Evolutionary conservation across 2,113 vertebrate species (phyloP).

Genomic region (Octodon degus): DNA sequence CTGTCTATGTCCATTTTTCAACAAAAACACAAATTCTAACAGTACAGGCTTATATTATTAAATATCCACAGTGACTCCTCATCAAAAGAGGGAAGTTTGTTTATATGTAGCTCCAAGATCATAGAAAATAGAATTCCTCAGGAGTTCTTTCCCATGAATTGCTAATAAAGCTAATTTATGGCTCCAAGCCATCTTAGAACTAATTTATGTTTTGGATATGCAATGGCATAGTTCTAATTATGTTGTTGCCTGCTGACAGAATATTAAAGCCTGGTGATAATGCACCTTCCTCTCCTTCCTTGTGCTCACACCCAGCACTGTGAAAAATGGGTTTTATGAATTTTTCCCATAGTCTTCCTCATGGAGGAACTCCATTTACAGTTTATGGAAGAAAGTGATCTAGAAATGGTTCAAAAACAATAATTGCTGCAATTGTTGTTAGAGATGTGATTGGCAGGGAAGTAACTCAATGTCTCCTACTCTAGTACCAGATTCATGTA

Average conservation of each 20-base stretch:
- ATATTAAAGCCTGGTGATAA: conserved; percentile 62
- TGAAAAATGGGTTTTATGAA: conserved; percentile 39
- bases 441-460: conserved; percentile 71
- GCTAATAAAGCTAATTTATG: conserved; percentile 43
- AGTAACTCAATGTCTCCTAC: neutral
- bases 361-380: conserved; percentile 63
- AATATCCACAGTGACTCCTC: conserved; percentile 16
- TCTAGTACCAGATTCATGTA: neutral
- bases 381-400: conserved; percentile 55
- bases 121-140: conserved; percentile 66
- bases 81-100: neutral
- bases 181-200: conserved; percentile 42
- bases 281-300: conserved; percentile 20
- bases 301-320: neutral
- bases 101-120: neutral
- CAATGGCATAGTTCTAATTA: conserved; percentile 67
- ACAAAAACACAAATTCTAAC: neutral
- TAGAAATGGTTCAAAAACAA: conserved; percentile 78
- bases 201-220: conserved; percentile 68
- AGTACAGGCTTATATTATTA: neutral
- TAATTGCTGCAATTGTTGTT: conserved; percentile 71
- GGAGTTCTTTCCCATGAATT: conserved; percentile 48
- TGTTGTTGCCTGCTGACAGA: conserved; percentile 27
- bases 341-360: conserved; percentile 57
- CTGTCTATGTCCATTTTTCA: neutral